Evolutionary conservation across 2,888 invertebrate species (phyloP), one percentile per base, ranked within the genome.

Genomic region (Dryomyza anilis): DNA sequence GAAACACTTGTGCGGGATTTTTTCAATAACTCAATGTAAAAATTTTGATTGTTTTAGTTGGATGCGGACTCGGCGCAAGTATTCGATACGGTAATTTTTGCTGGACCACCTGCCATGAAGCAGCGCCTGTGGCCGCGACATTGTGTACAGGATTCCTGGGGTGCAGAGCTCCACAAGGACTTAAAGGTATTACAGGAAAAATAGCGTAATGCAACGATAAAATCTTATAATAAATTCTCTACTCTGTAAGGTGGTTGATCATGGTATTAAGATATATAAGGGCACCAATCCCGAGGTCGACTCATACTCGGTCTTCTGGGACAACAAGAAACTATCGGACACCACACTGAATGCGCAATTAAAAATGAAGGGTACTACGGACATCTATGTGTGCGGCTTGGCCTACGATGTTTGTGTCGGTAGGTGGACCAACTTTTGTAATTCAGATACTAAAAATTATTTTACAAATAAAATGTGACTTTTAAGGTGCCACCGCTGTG

Each of bases 241-340:
- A n/a, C n/a, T n/a, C n/a, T 52, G 2, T 6, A 19, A 91, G 91
- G 85, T 94, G 63, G 86, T 89, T 45, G 91, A 93, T 7, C 87
- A 88, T 64, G 90, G 91, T 3, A 87, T 92, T 56, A 92, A 93
- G 80, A 89, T 95, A 59, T 93, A 93, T 84, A 95, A 95, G 81
- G 98, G 98, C 45, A 94, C 93, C 1, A 93, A 96, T 84, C 92
- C 97, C 0, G 94, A 96, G 72, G 93, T 98, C 64, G 98, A 98
- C 84, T 96, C 96, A 1, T 98, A 98, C 84, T 97, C 97, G 0
- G 98, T 96, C 52, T 98, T 98, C 86, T 96, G 95, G 94, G 98
- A 98, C 85, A 98, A 98, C 85, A 93, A 94, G 84, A 95, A 94
- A 83, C 85, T 93, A 67, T 91, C 92, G 1, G 91, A 95, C 80